Base-by-base conservation (phyloP, 2,797 vertebrate genomes). In the Gephyroberyx darwinii region DNA sequence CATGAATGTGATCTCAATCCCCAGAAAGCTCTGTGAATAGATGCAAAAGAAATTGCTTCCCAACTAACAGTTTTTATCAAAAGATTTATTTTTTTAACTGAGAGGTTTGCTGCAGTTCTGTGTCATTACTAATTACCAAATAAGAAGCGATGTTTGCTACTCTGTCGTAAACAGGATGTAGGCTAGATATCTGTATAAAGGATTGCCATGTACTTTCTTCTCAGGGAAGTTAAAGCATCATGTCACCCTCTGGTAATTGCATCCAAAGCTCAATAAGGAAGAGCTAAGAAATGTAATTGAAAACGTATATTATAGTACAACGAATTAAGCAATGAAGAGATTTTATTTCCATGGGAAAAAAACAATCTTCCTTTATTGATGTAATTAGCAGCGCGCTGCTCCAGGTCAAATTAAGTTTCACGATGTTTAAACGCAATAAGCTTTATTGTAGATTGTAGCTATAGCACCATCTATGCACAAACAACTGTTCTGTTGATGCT, bases 371-470 rank as follows among this genome's bases (percentile, higher is more conserved):
- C 84, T 84, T 33, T 52, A 56, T 56, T 43, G 41, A 14, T 43
- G 41, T 43, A 43, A 43, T 43, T 43, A 43, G 12, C 13, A 43
- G 57, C 63, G 41, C 80, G 69, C 77, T 61, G 71, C 12, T 43
- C 41, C 13, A 43, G 12, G 4, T 58, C 69, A 37, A 30, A 77
- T 61, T 86, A 57, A 57, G 82, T 16, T 45, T 52, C 20, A 60
- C 39, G 14, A 13, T 10, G 10, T 86, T 88, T 85, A 57, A 76
- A 79, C 75, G 87, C 90, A 90, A 92, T 91, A 92, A 90, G 85
- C 85, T 88, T 86, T 73, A 84, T 75, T 72, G 62, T 31, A 59
- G 69, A 74, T 58, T 69, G 72, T 45, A 37, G n/a, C 77, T 72
- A 58, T 51, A 50, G 54, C 58, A 66, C 37, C 62, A 54, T 78